Base-by-base conservation (phyloP, 2,888 invertebrate species). In the Napeogenes sylphis region DNA sequence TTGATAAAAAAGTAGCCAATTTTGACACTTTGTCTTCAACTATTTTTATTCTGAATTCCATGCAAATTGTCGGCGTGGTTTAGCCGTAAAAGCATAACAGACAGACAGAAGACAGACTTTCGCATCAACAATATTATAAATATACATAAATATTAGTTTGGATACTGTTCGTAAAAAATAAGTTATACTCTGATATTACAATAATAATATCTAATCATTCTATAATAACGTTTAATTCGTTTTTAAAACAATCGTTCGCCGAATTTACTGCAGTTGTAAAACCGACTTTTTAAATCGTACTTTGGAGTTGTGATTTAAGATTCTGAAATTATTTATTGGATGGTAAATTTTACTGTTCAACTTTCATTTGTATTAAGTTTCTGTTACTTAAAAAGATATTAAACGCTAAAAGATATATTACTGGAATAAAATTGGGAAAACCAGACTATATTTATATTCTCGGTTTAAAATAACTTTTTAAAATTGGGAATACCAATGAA, bases 201-300 rank as follows among this genome's bases (percentile, higher is more conserved):
- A 14, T 47, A 14, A n/a, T 47, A 47, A 47, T 47, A 47, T 14
- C 6, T 4, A 4, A 47, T 47, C n/a, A 47, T 14, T n/a, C n/a
- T 47, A 13, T 51, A 14, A 56, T 32, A 64, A 68, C 61, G 57
- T 66, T 68, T 54, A 64, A 66, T 64, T 68, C 59, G 62, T 56
- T 62, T 64, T 60, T 56, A 62, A 66, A 62, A 58, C 55, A 60
- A 54, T 66, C 32, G 38, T 58, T 32, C 59, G 38, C 42, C 46
- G 58, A 66, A 66, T 68, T 68, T 66, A 66, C 62, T 56, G 56
- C 63, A 58, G 54, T 63, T 66, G 42, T 55, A 45, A 55, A 59
- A 55, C 57, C 35, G 55, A 58, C 58, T 62, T 63, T 30, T 51
- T 51, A 30, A 51, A 63, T 58, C 45, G 47, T 58, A 60, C 58